These are phyloP conservation scores for Xiphophorus maculatus DNA, from an alignment of 2,113 vertebrate species.

Conservation along the genomic window DNA sequence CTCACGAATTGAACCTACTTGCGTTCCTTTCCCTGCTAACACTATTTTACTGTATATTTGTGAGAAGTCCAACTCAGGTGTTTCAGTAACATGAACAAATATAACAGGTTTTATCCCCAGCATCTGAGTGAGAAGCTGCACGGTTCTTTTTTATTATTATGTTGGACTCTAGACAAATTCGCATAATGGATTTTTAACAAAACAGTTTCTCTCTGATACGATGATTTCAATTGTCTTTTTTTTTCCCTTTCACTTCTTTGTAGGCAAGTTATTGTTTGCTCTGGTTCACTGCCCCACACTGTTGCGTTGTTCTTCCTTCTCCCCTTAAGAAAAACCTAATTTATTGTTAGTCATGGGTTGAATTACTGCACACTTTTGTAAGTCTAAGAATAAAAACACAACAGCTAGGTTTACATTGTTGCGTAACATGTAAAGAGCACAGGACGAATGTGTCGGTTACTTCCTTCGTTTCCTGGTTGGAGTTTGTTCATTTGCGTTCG, in stretches of 20 bases:
- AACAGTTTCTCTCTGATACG: constrained; percentile 52
- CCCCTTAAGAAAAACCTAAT: constrained; percentile 32
- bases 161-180: constrained; percentile 17
- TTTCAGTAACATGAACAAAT: constrained; percentile 16
- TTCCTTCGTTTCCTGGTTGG: background rate
- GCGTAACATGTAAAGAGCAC: background rate
- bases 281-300: constrained; percentile 30
- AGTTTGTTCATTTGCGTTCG: background rate
- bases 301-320: background rate
- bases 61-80: constrained; percentile 16
- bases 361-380: background rate
- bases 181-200: constrained; percentile 20
- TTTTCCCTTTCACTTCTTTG: constrained; percentile 15
- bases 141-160: constrained; percentile 10
- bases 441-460: background rate
- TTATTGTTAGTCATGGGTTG: background rate
- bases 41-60: background rate
- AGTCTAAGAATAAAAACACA: background rate
- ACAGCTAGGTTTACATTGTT: background rate
- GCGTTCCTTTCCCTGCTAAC: constrained; percentile 1
- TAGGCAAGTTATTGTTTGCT: constrained; percentile 42
- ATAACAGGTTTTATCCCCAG: background rate
- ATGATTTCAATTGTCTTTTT: constrained; percentile 5
- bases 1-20: background rate
- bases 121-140: background rate